Conservation (phyloP, 2,888 invertebrate species). For the Melitaea athalia region DNA sequence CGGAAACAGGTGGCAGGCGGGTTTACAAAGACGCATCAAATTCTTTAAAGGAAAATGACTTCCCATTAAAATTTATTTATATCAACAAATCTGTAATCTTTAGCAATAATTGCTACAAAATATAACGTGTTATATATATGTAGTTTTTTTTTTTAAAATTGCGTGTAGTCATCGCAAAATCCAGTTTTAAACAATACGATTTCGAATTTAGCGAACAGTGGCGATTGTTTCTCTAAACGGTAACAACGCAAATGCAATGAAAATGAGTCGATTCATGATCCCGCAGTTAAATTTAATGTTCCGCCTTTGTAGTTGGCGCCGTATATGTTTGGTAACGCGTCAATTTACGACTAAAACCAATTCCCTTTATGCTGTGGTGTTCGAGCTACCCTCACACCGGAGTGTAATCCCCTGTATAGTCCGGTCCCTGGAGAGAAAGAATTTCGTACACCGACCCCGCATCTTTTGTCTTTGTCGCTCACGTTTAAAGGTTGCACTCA, state of each 20-base stretch:
- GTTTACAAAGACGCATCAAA: background rate
- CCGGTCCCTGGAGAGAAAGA: too few species aligned
- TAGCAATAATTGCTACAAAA: too few species aligned
- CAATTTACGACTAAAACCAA: constrained; percentile 29
- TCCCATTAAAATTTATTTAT: too few species aligned
- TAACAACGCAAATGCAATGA: constrained; percentile 26
- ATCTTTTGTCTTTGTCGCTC: too few species aligned
- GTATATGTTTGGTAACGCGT: constrained; percentile 33
- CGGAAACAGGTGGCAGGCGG: constrained; percentile 1
- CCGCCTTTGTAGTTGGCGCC: constrained; percentile 31
- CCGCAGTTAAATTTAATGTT: constrained; percentile 30
- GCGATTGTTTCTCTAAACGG: constrained; percentile 13
- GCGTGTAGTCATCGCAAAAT: background rate
- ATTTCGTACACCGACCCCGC: too few species aligned
- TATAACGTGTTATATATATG: too few species aligned
- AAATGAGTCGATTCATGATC: constrained; percentile 28
- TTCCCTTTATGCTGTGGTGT: constrained; percentile 21
- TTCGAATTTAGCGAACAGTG: constrained; percentile 11
- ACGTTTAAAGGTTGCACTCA: too few species aligned
- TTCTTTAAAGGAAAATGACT: too few species aligned
- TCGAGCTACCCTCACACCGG: background rate
- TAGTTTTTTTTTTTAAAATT: background rate
- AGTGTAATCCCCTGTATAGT: constrained; percentile 4
- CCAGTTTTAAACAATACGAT: background rate
- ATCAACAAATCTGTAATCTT: too few species aligned